phyloP scores from a whole-genome alignment of 2,113 vertebrate genomes.

The Scophthalmus maximus region DNA sequence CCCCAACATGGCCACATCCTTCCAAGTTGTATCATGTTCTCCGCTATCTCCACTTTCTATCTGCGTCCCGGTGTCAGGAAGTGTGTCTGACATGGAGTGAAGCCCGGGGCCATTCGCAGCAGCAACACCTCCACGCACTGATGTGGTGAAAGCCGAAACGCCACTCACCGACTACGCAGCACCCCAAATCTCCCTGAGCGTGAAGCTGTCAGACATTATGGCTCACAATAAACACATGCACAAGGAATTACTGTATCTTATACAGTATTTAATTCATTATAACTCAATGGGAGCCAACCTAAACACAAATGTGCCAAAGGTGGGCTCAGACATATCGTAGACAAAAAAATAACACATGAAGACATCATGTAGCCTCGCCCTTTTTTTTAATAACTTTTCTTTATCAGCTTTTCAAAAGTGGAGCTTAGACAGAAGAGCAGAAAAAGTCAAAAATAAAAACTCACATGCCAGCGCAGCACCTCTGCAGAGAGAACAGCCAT shows the following conservation, averaged over 20 bases:
- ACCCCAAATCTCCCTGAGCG: neutral
- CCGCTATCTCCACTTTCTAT: conserved; percentile 58
- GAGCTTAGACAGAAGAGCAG: neutral
- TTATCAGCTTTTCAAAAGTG: too few species aligned
- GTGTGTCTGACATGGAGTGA: conserved; percentile 63
- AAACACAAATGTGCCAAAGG: neutral
- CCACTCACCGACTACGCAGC: neutral
- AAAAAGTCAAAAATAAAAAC: conserved; percentile 46
- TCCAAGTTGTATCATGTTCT: conserved; percentile 64
- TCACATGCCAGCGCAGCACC: conserved; percentile 84
- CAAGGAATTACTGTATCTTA: neutral
- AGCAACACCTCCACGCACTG: conserved; percentile 18
- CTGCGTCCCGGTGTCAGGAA: conserved; percentile 67
- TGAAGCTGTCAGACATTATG: neutral
- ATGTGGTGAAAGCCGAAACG: conserved; percentile 42
- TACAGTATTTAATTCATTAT: neutral
- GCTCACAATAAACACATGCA: neutral
- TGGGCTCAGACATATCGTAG: neutral
- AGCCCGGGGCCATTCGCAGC: conserved; percentile 60
- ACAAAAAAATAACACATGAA: neutral
- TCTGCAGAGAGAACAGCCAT: conserved; percentile 87
- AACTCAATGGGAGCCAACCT: neutral
- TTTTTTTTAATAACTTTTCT: too few species aligned
- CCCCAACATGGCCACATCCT: conserved; percentile 1
- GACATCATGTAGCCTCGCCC: too few species aligned